Evolutionary conservation across 2,113 vertebrate species (phyloP).

Genomic region (Cinclus cinclus): DNA sequence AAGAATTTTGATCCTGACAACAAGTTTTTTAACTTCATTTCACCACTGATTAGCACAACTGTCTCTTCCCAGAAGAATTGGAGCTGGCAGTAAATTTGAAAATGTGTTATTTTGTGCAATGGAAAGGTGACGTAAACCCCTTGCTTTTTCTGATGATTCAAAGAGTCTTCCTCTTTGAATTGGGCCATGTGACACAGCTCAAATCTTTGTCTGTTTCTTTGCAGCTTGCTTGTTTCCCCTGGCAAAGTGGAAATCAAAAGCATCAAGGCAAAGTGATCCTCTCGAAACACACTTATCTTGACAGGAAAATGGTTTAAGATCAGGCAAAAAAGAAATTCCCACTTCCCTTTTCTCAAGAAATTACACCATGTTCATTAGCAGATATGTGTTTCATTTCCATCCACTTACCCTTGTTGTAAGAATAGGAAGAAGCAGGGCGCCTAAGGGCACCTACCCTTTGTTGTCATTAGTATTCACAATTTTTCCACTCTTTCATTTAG

Average conservation of each 20-base stretch:
- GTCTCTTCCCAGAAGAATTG: neutral
- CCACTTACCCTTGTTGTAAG: neutral
- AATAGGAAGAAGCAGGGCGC: neutral
- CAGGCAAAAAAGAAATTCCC: neutral
- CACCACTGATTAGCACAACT: neutral
- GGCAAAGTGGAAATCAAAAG: neutral
- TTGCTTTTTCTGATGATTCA: neutral
- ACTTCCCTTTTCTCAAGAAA: constrained; percentile 67
- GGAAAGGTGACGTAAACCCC: neutral
- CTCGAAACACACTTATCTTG: neutral
- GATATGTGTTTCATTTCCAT: constrained; percentile 18
- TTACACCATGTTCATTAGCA: neutral
- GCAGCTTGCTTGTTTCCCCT: neutral
- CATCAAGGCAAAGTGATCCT: neutral
- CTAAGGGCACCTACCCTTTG: neutral
- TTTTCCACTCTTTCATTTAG: neutral
- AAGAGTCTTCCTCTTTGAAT: neutral
- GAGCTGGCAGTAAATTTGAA: neutral
- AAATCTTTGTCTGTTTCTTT: neutral
- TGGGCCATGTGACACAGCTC: neutral
- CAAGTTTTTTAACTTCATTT: neutral
- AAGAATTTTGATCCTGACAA: neutral
- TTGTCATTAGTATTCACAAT: neutral
- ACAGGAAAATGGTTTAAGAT: neutral
- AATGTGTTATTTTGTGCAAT: neutral